Evolutionary conservation across 53 echinoderm and acorn worm species (phyloP).

Genomic region (Glandiceps talaboti): DNA sequence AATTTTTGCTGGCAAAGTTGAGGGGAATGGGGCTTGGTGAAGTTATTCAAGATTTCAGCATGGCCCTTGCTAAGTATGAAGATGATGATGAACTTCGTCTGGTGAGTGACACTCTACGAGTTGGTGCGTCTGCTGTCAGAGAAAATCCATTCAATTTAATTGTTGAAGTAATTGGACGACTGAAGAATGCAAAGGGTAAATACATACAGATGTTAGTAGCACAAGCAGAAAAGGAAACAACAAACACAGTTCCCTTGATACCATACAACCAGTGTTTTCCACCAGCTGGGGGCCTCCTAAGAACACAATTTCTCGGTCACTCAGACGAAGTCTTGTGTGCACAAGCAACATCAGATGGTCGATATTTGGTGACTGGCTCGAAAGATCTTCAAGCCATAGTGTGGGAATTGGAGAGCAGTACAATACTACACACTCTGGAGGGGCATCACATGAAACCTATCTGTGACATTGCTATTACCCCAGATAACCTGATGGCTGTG

Average conservation of each 20-base stretch:
- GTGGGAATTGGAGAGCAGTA: conserved; percentile 17
- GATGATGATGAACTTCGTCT: too few relatives aligned
- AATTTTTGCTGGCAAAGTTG: too few relatives aligned
- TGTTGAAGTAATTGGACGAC: too few relatives aligned
- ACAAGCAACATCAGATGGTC: conserved; percentile 16
- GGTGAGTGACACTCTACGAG: too few relatives aligned
- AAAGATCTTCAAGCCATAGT: conserved; percentile 22
- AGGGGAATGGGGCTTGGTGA: too few relatives aligned
- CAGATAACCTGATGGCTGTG: conserved; percentile 17
- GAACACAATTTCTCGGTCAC: conserved; percentile 28
- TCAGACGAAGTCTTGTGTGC: conserved; percentile 22
- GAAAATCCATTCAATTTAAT: too few relatives aligned
- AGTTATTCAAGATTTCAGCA: too few relatives aligned
- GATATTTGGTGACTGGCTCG: conserved; percentile 23
- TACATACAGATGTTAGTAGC: too few relatives aligned
- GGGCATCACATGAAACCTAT: conserved; percentile 26
- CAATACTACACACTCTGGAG: conserved; percentile 14
- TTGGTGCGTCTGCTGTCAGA: too few relatives aligned
- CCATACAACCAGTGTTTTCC: conserved; percentile 24
- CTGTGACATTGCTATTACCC: conserved; percentile 19
- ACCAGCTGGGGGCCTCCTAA: conserved; percentile 23
- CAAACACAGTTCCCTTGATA: conserved; percentile 3
- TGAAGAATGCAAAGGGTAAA: too few relatives aligned
- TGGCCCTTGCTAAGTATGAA: too few relatives aligned
- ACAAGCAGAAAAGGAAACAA: not conserved